These are phyloP conservation scores for Hirudo medicinalis DNA, from an alignment of 1,140 invertebrate genomes.

Conservation along the genomic window DNA sequence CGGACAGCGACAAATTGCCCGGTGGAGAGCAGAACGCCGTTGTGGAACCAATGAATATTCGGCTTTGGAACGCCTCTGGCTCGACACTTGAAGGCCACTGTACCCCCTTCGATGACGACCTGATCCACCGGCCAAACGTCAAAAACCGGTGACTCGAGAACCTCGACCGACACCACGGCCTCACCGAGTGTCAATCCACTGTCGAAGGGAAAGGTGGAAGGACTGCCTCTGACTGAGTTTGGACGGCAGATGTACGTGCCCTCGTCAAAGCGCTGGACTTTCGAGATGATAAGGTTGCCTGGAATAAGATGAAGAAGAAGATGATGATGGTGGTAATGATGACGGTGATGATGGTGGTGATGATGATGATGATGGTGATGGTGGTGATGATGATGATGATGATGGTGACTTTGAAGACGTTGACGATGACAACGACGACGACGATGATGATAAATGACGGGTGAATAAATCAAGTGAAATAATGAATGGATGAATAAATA, in stretches of 20 bases:
- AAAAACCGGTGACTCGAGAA: slow-evolving; percentile 49
- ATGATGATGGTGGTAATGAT: not conserved
- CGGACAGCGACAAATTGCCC: slow-evolving; percentile 6
- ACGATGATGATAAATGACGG: not conserved
- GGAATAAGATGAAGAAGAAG: not conserved
- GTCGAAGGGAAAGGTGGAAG: too few relatives aligned
- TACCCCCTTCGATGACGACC: slow-evolving; percentile 52
- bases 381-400: not conserved
- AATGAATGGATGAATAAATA: too few relatives aligned
- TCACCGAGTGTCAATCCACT: not conserved
- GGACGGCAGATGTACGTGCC: slow-evolving; percentile 50
- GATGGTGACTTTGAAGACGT: not conserved
- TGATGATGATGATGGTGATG: not conserved
- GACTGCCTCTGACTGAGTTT: slow-evolving; percentile 28
- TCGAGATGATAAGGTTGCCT: slow-evolving; percentile 52
- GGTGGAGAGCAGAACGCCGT: slow-evolving; percentile 45
- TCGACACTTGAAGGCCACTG: slow-evolving; percentile 52
- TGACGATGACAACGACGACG: not conserved
- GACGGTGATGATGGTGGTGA: not conserved
- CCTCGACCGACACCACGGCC: not conserved
- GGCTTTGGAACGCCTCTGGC: slow-evolving; percentile 58
- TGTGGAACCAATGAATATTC: slow-evolving; percentile 64
- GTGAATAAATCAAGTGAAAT: too few relatives aligned
- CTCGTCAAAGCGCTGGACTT: slow-evolving; percentile 48
- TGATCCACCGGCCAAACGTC: slow-evolving; percentile 46